These are phyloP conservation scores for Astropecten irregularis DNA, from an alignment of 53 echinoderm and acorn worm genomes.

Conservation along the genomic window DNA sequence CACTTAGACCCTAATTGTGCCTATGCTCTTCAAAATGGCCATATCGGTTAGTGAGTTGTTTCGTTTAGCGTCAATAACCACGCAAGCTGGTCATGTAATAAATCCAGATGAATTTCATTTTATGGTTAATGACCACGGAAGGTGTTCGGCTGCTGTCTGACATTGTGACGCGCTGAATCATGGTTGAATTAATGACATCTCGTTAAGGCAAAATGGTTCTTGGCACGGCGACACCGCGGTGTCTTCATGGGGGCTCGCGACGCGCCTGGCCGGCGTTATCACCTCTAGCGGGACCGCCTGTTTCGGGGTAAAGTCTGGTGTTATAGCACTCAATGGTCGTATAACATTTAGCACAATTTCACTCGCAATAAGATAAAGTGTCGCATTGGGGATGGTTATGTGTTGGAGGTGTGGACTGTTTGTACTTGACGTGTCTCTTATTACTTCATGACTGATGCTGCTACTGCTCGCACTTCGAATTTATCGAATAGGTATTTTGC, in stretches of 20 bases:
- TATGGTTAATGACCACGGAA: conserved; percentile 54
- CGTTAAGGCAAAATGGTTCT: conserved; percentile 26
- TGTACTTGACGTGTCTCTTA: too few species aligned
- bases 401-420: too few species aligned
- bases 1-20: background rate
- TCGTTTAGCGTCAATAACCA: background rate
- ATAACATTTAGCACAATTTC: too few species aligned
- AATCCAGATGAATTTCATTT: conserved; percentile 48
- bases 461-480: too few species aligned
- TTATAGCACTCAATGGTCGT: too few species aligned
- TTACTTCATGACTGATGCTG: too few species aligned
- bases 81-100: conserved; percentile 13
- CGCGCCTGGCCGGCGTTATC: background rate
- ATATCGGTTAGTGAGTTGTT: background rate
- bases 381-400: too few species aligned
- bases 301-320: too few species aligned
- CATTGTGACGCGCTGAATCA: conserved; percentile 1
- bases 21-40: background rate
- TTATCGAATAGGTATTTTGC: too few species aligned
- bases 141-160: conserved; percentile 29
- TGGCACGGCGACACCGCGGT: conserved; percentile 14
- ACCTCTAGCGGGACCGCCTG: too few species aligned
- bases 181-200: conserved; percentile 43
- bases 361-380: too few species aligned
- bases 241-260: conserved; percentile 11